Evolutionary conservation across 2,888 invertebrate species (phyloP).

Genomic region (Sicus ferrugineus): DNA sequence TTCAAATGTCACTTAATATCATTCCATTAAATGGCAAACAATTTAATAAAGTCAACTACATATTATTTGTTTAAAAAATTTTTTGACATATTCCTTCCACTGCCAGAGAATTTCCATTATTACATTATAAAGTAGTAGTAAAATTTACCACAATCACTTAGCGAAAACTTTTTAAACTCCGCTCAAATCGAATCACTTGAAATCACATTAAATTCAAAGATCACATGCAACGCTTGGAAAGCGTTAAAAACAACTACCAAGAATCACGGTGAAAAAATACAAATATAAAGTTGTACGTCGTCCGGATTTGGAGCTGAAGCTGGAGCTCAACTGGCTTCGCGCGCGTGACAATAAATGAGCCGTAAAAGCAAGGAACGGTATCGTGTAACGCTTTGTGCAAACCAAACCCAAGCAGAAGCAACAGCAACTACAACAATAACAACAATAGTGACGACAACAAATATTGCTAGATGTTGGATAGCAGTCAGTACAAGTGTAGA

Average conservation of each 20-base stretch:
- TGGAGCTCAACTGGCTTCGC: constrained; percentile 27
- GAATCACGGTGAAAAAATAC: constrained; percentile 23
- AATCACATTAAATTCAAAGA: neutral
- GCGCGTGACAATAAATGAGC: constrained; percentile 53
- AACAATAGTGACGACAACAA: constrained; percentile 27
- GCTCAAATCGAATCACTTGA: constrained; percentile 1
- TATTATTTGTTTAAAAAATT: no score
- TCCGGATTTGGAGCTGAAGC: constrained; percentile 16
- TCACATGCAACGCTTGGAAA: neutral
- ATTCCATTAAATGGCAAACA: no score
- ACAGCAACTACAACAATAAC: constrained; percentile 23
- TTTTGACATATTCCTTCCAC: no score
- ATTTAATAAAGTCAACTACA: no score
- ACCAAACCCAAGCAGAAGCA: no score
- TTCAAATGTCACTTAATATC: no score
- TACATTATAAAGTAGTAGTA: no score
- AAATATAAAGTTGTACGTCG: constrained; percentile 25
- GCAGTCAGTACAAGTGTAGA: neutral
- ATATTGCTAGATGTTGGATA: neutral
- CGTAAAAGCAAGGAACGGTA: constrained; percentile 40
- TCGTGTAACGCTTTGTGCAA: constrained; percentile 27
- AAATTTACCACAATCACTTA: no score
- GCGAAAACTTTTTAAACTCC: neutral
- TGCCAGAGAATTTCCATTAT: no score
- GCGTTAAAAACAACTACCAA: neutral